These are phyloP conservation scores for Syngnathus typhle DNA, from an alignment of 2,113 vertebrate species.

Conservation along the genomic window DNA sequence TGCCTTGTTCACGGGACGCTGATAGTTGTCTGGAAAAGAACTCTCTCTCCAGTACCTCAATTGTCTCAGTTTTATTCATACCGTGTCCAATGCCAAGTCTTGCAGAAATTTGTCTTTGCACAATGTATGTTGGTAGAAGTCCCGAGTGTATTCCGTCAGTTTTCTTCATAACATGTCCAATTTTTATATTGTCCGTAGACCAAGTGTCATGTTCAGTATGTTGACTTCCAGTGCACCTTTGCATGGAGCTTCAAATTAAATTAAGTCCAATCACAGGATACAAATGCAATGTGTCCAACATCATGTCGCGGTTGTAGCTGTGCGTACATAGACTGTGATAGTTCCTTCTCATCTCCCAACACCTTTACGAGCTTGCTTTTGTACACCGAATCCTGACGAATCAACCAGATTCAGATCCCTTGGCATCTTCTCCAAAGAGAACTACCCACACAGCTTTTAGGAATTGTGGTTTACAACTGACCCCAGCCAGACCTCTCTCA, in stretches of 20 bases:
- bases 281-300: not conserved
- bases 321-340: not conserved
- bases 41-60: not conserved
- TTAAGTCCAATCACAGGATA: not conserved
- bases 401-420: not conserved
- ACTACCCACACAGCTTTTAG: not conserved
- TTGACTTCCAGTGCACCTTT: not conserved
- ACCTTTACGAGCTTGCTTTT: not conserved
- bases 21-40: not conserved
- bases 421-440: constrained; percentile 7
- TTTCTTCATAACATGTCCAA: not conserved
- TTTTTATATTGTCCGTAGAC: not conserved
- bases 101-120: not conserved
- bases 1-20: not conserved
- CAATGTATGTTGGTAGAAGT: not conserved
- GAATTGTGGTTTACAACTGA: constrained; percentile 17
- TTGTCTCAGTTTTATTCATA: not conserved
- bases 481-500: constrained; percentile 14
- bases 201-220: not conserved
- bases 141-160: not conserved
- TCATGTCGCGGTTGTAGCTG: not conserved
- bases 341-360: not conserved
- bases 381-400: not conserved
- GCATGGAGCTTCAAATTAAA: not conserved
- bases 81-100: not conserved